Evolutionary conservation across 2,113 vertebrate species (phyloP).

Genomic region (Mormyrus iriodes): DNA sequence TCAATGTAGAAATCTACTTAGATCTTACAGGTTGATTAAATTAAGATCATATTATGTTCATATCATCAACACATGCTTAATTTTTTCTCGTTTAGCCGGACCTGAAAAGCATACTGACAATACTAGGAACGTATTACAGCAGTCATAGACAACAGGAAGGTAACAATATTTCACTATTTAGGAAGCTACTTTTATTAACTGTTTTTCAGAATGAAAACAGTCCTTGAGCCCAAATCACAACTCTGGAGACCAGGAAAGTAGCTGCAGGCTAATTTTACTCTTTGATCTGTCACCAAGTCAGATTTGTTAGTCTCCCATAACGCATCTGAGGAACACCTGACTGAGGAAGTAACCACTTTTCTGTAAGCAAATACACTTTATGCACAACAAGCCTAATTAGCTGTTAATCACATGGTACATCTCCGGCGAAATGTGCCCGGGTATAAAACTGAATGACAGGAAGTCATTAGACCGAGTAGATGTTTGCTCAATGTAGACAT

Average conservation of each 20-base stretch:
- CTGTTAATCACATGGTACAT: not conserved
- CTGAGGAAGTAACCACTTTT: not conserved
- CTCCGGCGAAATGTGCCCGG: not conserved
- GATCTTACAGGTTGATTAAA: not conserved
- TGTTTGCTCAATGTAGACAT: not conserved
- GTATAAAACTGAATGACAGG: not conserved
- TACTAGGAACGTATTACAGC: not conserved
- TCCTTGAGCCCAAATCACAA: not conserved
- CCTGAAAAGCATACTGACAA: not conserved
- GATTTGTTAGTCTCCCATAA: not conserved
- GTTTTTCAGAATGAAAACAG: not conserved
- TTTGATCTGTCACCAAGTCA: not conserved
- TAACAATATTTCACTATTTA: not conserved
- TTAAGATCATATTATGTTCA: not conserved
- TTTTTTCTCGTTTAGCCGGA: not conserved
- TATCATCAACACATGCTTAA: not conserved
- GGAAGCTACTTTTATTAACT: not conserved
- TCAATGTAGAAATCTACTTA: not conserved
- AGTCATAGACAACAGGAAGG: not conserved
- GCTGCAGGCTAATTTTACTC: not conserved
- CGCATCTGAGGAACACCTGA: not conserved
- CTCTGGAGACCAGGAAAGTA: not conserved
- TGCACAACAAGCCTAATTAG: not conserved
- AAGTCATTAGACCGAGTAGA: not conserved
- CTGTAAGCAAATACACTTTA: not conserved